A percentile compares a stretch with the other conserved stretches of the same genome.
Conservation (phyloP, 2,797 vertebrate species). For the Prunella strophiata region DNA sequence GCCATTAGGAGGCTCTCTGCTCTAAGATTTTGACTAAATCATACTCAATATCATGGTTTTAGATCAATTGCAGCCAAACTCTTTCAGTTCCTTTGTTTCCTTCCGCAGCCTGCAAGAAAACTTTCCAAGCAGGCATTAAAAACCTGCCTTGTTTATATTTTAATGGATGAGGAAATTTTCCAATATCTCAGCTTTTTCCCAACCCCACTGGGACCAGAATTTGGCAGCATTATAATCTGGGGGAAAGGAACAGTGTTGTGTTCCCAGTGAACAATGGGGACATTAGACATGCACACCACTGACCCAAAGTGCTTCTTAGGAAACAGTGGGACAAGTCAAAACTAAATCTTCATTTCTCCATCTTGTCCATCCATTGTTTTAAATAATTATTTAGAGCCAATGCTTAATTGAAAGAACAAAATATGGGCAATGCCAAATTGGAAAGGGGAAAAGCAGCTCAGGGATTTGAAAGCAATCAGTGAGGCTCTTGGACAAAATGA, state of each 20-base stretch:
- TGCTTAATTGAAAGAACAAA: neutral
- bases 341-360: neutral
- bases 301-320: neutral
- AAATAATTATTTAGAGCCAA: neutral
- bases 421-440: neutral
- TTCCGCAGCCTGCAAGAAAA: neutral
- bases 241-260: neutral
- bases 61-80: neutral
- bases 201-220: neutral
- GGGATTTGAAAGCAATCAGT: neutral
- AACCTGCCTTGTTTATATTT: neutral
- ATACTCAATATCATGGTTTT: neutral
- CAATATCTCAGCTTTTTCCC: neutral
- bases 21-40: neutral
- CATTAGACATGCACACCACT: accelerated
- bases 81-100: neutral
- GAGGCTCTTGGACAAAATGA: neutral
- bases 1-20: neutral
- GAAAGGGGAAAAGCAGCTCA: neutral
- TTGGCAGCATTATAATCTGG: neutral
- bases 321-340: neutral
- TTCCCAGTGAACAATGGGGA: neutral
- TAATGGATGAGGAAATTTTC: neutral
- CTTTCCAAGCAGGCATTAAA: neutral
- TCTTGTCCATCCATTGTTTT: neutral